These are phyloP conservation scores for Mercenaria mercenaria DNA, from an alignment of 1,140 invertebrate genomes.

Conservation along the genomic window DNA sequence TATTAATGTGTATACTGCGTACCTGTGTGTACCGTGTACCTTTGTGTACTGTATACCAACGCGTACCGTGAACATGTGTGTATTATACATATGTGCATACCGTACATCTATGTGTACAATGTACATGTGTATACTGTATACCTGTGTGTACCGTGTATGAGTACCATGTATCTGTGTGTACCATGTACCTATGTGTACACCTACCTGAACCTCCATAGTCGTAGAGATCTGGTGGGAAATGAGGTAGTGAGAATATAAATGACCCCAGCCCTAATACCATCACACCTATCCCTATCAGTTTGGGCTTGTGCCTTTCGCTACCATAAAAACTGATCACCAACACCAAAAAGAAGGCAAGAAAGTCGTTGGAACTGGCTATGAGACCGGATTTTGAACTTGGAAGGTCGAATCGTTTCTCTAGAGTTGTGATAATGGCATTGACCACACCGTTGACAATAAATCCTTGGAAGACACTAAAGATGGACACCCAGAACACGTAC, in stretches of 20 bases:
- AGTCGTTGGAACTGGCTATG: slow-evolving; percentile 92
- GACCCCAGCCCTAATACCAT: slow-evolving; percentile 92
- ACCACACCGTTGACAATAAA: slow-evolving; percentile 95
- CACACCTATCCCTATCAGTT: slow-evolving; percentile 90
- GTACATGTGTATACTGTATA: too few relatives aligned
- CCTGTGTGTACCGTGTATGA: too few relatives aligned
- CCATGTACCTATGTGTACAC: too few relatives aligned
- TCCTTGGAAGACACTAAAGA: slow-evolving; percentile 86
- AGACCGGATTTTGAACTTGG: slow-evolving; percentile 91
- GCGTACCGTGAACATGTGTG: too few relatives aligned
- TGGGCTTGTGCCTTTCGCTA: slow-evolving; percentile 91
- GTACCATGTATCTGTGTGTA: too few relatives aligned
- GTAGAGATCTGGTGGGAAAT: slow-evolving; percentile 89
- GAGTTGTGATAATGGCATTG: slow-evolving; percentile 94
- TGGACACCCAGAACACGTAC: slow-evolving; percentile 73
- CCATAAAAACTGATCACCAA: slow-evolving; percentile 94
- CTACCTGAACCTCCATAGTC: slow-evolving; percentile 62
- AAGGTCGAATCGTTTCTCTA: slow-evolving; percentile 93
- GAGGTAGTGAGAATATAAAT: slow-evolving; percentile 96
- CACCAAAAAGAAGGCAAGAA: slow-evolving; percentile 92
- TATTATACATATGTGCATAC: too few relatives aligned
- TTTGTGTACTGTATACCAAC: too few relatives aligned
- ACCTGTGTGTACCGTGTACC: too few relatives aligned
- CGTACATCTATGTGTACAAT: too few relatives aligned
- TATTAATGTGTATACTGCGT: too few relatives aligned